Base-by-base conservation (phyloP, 2,797 vertebrate genomes). In the Ispidina picta region DNA sequence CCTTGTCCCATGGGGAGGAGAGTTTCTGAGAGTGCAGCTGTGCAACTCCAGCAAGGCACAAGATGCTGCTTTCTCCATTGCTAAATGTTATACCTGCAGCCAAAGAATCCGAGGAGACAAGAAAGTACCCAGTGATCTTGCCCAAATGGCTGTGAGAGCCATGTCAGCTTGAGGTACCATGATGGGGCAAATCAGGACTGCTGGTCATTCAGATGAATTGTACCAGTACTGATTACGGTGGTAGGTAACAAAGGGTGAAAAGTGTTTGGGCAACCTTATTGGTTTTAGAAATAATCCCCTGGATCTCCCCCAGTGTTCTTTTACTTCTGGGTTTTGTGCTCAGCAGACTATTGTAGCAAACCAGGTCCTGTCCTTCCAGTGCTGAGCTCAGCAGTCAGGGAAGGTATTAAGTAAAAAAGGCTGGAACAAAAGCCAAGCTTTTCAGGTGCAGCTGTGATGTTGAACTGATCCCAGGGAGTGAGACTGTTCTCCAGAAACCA, bases 311-410 rank as follows among this genome's bases (percentile, higher is more conserved):
- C 14, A 19, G 0, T 55, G 41, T 31, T 15, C 6, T 74, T 9
- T 54, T 74, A 1, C 4, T 14, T 18, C 60, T 64, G 9, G 1
- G 4, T 17, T 48, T 71, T 28, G 19, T 2, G 0, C 16, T 16
- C 15, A 58, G 20, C 21, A 48, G 7, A 14, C 25, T 28, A 0
- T 18, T 17, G 12, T 8, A 90, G 76, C 31, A 81, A 81, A 72
- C 15, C 22, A 37, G n/a, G 29, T 76, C 19, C 48, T 68, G 33
- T 65, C 46, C 55, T 88, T 31, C 15, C 43, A 72, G 75, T 2
- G 2, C 43, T 22, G 12, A 89, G 59, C 78, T 83, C 69, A 59
- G 39, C 51, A 82, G 2, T 51, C n/a, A 63, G 31, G 26, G 16
- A 43, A 10, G 44, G 8, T 31, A 14, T 5, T 58, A 31, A 49